A percentile compares a stretch with the other conserved stretches of the same genome.
These are phyloP conservation scores for Bufo gargarizans DNA, from an alignment of 2,113 vertebrate genomes.

Conservation along the genomic window DNA sequence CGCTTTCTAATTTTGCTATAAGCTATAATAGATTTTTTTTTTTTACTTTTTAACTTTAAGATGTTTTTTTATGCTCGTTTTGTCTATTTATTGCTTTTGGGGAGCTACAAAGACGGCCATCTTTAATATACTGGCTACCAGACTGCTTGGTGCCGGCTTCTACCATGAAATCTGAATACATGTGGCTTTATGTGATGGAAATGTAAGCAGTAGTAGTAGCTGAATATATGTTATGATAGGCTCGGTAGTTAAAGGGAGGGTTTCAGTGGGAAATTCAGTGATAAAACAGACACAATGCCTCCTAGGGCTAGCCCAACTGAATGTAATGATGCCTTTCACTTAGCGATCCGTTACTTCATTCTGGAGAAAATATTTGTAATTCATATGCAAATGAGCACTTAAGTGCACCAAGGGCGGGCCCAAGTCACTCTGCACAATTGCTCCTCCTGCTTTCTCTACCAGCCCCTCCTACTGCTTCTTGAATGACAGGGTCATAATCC, in stretches of 20 bases:
- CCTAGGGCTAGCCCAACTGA: too few species aligned
- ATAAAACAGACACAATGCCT: too few species aligned
- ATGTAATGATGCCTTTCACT: too few species aligned
- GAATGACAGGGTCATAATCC: too few species aligned
- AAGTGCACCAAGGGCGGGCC: too few species aligned
- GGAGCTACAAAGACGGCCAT: background rate
- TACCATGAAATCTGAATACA: background rate
- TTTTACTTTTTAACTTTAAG: background rate
- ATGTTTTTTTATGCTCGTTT: background rate
- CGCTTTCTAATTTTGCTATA: background rate
- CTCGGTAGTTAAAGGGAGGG: background rate
- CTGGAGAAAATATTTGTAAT: too few species aligned
- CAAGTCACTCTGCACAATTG: too few species aligned
- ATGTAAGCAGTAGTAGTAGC: background rate
- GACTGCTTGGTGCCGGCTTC: constrained; percentile 5
- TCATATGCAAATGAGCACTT: too few species aligned
- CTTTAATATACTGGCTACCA: background rate
- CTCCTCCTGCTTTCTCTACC: too few species aligned
- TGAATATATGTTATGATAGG: background rate
- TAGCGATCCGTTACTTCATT: too few species aligned
- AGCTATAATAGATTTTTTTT: background rate
- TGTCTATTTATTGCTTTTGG: background rate
- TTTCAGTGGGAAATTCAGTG: too few species aligned
- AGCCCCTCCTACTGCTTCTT: too few species aligned
- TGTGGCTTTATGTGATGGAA: constrained; percentile 1